phyloP scores from a whole-genome alignment of 30 jellyfish, hydroid and myxozoan species.

The Aurelia aurita complex sp. Pacific region DNA sequence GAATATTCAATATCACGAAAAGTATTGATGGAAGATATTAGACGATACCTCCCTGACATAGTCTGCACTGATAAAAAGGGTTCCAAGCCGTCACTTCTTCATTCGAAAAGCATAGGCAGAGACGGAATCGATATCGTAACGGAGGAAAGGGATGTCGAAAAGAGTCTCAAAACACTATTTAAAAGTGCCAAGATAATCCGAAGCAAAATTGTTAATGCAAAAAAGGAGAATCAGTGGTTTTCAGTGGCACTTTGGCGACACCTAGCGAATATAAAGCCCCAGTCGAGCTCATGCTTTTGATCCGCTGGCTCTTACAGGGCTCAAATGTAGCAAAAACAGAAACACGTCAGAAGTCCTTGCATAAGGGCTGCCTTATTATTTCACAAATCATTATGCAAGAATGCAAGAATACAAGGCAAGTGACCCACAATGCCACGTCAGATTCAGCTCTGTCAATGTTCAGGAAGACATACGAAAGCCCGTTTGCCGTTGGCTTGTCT shows the following conservation, averaged over 20 bases:
- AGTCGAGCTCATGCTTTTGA: slow-evolving; percentile 6
- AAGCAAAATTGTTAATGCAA: not conserved
- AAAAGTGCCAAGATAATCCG: slow-evolving; percentile 3
- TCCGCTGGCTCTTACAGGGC: slow-evolving; percentile 16
- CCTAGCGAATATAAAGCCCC: not conserved
- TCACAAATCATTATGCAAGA: slow-evolving; percentile 1
- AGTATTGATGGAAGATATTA: too few species aligned
- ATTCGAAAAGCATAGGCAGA: not conserved
- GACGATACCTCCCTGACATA: too few species aligned
- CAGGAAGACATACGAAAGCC: slow-evolving; percentile 9
- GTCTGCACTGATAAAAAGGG: not conserved
- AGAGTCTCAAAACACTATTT: not conserved
- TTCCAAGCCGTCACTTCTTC: slow-evolving; percentile 1
- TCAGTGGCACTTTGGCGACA: slow-evolving; percentile 4
- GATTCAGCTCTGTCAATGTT: slow-evolving; percentile 11
- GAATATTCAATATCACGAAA: too few species aligned
- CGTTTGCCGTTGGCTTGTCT: not conserved
- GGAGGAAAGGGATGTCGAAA: not conserved
- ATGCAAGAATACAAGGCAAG: slow-evolving; percentile 2
- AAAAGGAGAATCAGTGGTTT: not conserved
- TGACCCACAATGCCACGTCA: slow-evolving; percentile 2
- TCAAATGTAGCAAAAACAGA: slow-evolving; percentile 1
- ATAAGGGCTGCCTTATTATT: not conserved
- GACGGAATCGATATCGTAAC: not conserved
- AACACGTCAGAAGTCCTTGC: slow-evolving; percentile 1